phyloP scores from a whole-genome alignment of 2,113 vertebrate genomes.

The Microtus oregoni region DNA sequence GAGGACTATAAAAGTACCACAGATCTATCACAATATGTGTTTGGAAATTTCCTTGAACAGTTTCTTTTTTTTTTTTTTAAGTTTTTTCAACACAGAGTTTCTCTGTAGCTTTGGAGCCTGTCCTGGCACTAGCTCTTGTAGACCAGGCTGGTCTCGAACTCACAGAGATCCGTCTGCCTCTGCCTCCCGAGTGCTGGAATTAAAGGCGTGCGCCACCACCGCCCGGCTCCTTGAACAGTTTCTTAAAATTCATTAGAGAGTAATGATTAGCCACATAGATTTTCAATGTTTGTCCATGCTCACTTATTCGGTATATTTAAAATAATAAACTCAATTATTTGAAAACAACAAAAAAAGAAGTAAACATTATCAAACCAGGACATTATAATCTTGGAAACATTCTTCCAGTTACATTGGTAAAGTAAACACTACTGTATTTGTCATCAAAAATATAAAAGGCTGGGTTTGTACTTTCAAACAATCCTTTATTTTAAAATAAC shows the following conservation, averaged over 20 bases:
- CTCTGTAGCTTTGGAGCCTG: too few species aligned
- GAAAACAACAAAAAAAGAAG: neutral
- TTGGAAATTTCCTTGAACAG: neutral
- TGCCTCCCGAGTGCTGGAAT: too few species aligned
- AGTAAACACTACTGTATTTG: neutral
- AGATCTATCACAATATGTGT: neutral
- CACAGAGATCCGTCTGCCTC: too few species aligned
- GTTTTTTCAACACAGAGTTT: too few species aligned
- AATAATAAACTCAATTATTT: neutral
- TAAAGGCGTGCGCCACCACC: too few species aligned
- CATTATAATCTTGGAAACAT: constrained; percentile 16
- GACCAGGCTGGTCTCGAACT: too few species aligned
- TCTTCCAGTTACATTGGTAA: neutral
- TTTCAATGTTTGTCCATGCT: neutral
- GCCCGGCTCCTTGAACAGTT: neutral
- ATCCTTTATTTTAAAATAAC: constrained; percentile 46
- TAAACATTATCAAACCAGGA: neutral
- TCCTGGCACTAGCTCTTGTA: too few species aligned
- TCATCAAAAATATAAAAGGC: neutral
- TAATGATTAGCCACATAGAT: neutral
- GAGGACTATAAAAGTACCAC: neutral
- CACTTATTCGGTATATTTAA: neutral
- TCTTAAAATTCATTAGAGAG: neutral
- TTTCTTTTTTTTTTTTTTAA: neutral
- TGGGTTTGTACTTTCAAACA: neutral